Evolutionary conservation across 2,797 vertebrate species (phyloP).

Genomic region (Limnodromus scolopaceus): DNA sequence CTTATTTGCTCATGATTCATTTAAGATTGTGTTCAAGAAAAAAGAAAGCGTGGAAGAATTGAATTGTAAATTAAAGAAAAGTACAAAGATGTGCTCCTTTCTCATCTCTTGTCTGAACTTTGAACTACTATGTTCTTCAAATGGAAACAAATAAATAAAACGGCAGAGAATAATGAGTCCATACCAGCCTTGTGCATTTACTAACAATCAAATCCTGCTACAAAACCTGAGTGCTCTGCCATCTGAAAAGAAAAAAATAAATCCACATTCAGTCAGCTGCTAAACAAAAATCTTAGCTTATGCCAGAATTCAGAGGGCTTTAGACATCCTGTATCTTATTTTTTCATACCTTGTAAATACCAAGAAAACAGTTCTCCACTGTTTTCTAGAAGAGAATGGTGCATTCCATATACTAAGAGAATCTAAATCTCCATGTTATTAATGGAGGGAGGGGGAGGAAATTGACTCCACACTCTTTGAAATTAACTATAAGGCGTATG

Average conservation of each 20-base stretch:
- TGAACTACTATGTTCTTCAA: not conserved
- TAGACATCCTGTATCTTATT: accelerated
- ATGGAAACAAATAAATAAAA: not conserved
- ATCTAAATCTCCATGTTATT: not conserved
- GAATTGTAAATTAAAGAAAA: not conserved
- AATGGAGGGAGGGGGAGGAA: accelerated
- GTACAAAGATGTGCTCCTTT: not conserved
- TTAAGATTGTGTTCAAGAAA: not conserved
- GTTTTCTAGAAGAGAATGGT: not conserved
- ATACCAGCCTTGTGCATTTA: not conserved
- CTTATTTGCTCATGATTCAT: not conserved
- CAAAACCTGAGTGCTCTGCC: not conserved
- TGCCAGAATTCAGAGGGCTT: not conserved
- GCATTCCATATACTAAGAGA: not conserved
- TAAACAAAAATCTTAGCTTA: not conserved
- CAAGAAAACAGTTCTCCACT: not conserved
- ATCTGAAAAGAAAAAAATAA: not conserved
- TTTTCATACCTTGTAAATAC: not conserved
- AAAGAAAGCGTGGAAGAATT: not conserved
- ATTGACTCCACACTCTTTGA: not conserved
- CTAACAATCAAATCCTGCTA: not conserved
- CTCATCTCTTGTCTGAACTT: not conserved
- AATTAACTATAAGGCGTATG: not conserved
- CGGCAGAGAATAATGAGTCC: not conserved
- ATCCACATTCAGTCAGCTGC: not conserved